Conservation (phyloP, 2,888 invertebrate species). For the Thymelicus lineola region DNA sequence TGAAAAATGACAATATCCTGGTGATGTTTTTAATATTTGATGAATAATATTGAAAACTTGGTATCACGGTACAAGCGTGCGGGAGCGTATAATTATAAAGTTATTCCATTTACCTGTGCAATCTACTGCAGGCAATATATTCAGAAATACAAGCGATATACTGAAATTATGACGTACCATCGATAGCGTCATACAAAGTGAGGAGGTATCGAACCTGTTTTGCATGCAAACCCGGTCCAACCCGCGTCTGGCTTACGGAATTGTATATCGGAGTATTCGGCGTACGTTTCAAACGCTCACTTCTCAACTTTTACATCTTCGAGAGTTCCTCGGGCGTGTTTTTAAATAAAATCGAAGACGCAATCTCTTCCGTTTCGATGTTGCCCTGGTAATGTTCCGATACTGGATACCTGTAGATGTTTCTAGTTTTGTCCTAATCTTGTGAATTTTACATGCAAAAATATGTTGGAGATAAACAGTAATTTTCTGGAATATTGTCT, state of each 20-base stretch:
- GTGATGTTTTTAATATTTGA: no score
- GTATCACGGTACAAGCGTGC: no score
- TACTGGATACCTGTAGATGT: conserved; percentile 46
- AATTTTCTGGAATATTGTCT: no score
- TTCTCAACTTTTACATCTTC: conserved; percentile 56
- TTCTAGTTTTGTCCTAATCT: no score
- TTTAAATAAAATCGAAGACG: conserved; percentile 70
- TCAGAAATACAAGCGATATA: conserved; percentile 21
- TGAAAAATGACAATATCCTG: no score
- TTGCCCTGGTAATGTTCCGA: conserved; percentile 57
- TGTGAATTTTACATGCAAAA: no score
- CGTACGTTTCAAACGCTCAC: conserved; percentile 49
- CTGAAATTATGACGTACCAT: conserved; percentile 26
- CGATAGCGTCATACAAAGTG: conserved; percentile 33
- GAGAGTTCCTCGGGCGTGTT: conserved; percentile 54
- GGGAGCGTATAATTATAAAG: neutral
- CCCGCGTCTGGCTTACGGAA: conserved; percentile 53
- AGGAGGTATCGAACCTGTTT: conserved; percentile 45
- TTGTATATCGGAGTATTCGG: conserved; percentile 53
- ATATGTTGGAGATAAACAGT: no score
- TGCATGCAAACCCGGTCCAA: conserved; percentile 58
- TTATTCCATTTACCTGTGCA: neutral
- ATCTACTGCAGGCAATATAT: conserved; percentile 13
- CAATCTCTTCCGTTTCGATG: conserved; percentile 62
- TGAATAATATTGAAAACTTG: no score